Evolutionary conservation across 2,797 vertebrate genomes (phyloP).

Genomic region (Chlorospingus flavigularis): DNA sequence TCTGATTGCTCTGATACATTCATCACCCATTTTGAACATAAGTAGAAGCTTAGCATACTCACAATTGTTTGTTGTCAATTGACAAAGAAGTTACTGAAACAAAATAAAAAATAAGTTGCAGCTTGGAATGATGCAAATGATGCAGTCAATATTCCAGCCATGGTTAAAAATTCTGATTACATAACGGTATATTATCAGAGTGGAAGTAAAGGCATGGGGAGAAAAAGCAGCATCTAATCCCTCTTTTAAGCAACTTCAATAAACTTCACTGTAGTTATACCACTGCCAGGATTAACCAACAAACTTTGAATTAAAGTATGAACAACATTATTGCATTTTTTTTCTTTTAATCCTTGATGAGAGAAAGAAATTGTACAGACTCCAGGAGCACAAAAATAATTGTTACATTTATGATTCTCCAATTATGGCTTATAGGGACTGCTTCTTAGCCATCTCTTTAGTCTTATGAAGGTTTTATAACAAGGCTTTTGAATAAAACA

Average conservation of each 20-base stretch:
- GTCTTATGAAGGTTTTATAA: slow-evolving; percentile 66
- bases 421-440: slow-evolving; percentile 64
- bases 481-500: slow-evolving; percentile 64
- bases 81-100: slow-evolving; percentile 7
- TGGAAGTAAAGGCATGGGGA: slow-evolving; percentile 11
- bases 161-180: slow-evolving; percentile 33
- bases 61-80: slow-evolving; percentile 5
- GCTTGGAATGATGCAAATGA: slow-evolving; percentile 4
- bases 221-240: slow-evolving; percentile 21
- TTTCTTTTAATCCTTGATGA: slow-evolving; percentile 68
- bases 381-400: slow-evolving; percentile 69
- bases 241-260: background rate
- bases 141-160: slow-evolving; percentile 13
- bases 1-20: background rate
- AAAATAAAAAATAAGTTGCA: background rate
- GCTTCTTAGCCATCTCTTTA: slow-evolving; percentile 53
- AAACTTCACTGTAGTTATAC: background rate
- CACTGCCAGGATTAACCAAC: slow-evolving; percentile 5
- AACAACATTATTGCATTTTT: slow-evolving; percentile 62
- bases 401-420: slow-evolving; percentile 68
- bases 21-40: background rate
- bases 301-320: slow-evolving; percentile 65
- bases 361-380: slow-evolving; percentile 66
- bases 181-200: slow-evolving; percentile 12
- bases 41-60: slow-evolving; percentile 10